Percentiles rank a stretch among this genome's conserved stretches.
These are phyloP conservation scores for Polia nebulosa DNA, from an alignment of 2,888 invertebrate genomes.

Conservation along the genomic window DNA sequence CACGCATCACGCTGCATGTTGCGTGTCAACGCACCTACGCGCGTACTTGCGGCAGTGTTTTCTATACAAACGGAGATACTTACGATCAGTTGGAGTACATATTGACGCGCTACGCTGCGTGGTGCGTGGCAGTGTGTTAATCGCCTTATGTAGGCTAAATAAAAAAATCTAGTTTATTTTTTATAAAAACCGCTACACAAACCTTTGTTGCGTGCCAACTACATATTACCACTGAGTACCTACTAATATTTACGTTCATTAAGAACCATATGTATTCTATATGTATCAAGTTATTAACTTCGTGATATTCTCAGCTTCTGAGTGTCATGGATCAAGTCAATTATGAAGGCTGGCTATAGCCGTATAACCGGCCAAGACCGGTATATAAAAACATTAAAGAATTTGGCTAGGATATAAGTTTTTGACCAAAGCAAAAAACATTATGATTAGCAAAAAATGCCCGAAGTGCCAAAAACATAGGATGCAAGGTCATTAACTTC, in stretches of 20 bases:
- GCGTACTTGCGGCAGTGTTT: no score
- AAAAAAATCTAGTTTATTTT: not conserved
- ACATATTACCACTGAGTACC: not conserved
- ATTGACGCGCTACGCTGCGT: no score
- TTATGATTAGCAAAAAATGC: constrained; percentile 22
- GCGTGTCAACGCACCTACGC: no score
- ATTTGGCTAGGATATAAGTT: constrained; percentile 11
- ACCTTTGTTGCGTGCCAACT: not conserved
- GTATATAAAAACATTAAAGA: constrained; percentile 22
- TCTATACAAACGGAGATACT: no score
- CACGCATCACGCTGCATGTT: no score
- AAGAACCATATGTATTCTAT: constrained; percentile 6
- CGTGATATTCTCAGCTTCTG: not conserved
- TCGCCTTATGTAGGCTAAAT: not conserved
- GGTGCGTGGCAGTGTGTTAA: no score
- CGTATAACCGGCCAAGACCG: constrained; percentile 7
- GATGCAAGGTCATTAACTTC: constrained; percentile 52
- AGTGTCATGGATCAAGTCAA: constrained; percentile 17
- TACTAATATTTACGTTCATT: no score
- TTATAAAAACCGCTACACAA: not conserved
- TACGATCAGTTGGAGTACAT: no score
- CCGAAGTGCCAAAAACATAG: constrained; percentile 7
- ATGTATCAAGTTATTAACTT: not conserved
- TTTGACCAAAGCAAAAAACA: constrained; percentile 42
- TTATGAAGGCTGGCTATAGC: constrained; percentile 15